A percentile compares a stretch with the other conserved stretches of the same genome.
phyloP scores from a whole-genome alignment of 2,113 vertebrate species.

The Gymnobelideus leadbeateri region DNA sequence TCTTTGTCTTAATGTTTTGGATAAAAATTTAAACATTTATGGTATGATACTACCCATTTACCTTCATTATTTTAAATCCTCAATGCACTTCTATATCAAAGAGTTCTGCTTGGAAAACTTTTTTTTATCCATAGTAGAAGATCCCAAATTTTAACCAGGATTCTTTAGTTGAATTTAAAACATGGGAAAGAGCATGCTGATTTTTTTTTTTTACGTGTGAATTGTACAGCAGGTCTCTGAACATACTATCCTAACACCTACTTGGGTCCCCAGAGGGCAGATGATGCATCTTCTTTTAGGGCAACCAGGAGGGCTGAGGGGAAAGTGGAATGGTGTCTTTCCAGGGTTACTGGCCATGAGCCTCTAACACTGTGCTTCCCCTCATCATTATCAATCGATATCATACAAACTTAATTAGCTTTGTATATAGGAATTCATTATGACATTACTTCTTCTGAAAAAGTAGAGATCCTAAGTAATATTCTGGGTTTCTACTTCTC shows the following conservation, averaged over 20 bases:
- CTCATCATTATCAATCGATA: neutral
- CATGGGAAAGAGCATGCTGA: neutral
- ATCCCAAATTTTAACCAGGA: conserved; percentile 24
- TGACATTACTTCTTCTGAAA: too few species aligned
- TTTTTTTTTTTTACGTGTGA: neutral
- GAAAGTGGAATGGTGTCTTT: neutral
- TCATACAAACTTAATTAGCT: neutral
- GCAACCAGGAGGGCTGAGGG: neutral
- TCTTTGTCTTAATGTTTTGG: neutral
- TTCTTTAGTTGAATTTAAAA: neutral
- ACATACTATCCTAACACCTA: too few species aligned
- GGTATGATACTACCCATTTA: conserved; percentile 20
- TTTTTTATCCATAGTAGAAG: neutral
- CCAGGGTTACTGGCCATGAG: neutral
- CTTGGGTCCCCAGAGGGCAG: neutral
- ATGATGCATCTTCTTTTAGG: neutral
- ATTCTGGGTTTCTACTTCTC: too few species aligned
- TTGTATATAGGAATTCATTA: neutral
- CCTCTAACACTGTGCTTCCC: neutral
- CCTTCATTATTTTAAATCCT: conserved; percentile 36
- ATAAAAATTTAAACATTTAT: conserved; percentile 30
- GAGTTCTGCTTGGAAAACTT: conserved; percentile 50
- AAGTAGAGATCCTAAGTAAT: too few species aligned
- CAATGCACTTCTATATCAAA: neutral
- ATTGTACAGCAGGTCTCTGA: too few species aligned